Percentiles rank a stretch among this genome's conserved stretches.
These are phyloP conservation scores for Cichladusa arquata DNA, from an alignment of 2,113 vertebrate genomes.

Conservation along the genomic window DNA sequence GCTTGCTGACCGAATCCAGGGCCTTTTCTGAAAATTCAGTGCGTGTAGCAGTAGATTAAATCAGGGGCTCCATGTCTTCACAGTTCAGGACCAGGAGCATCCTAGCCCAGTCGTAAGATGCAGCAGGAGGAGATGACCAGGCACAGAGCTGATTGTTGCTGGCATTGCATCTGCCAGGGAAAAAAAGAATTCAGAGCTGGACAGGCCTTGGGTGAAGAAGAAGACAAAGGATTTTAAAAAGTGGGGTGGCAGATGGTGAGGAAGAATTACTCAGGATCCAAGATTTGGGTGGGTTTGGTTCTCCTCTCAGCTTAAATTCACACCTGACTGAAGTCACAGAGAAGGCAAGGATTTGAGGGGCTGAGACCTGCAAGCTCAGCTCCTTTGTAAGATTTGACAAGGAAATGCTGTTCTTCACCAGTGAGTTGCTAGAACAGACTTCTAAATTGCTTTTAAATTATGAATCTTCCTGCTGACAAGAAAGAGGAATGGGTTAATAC, in stretches of 20 bases:
- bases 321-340: background rate
- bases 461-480: background rate
- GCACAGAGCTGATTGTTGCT: background rate
- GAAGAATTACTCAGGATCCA: background rate
- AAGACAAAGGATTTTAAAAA: background rate
- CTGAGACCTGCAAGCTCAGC: background rate
- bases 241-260: background rate
- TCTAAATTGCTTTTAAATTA: constrained; percentile 3
- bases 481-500: constrained; percentile 57
- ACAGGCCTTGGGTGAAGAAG: background rate
- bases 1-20: background rate
- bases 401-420: background rate
- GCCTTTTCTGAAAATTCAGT: background rate
- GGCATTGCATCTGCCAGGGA: background rate
- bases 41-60: background rate
- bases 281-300: background rate
- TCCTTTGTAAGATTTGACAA: background rate
- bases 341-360: background rate
- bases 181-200: background rate
- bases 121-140: background rate
- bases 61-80: background rate
- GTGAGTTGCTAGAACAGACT: background rate
- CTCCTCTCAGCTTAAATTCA: background rate
- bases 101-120: background rate
- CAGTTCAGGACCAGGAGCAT: background rate